Conservation (phyloP, 2,113 vertebrate genomes). For the Dipodomys stephensi region DNA sequence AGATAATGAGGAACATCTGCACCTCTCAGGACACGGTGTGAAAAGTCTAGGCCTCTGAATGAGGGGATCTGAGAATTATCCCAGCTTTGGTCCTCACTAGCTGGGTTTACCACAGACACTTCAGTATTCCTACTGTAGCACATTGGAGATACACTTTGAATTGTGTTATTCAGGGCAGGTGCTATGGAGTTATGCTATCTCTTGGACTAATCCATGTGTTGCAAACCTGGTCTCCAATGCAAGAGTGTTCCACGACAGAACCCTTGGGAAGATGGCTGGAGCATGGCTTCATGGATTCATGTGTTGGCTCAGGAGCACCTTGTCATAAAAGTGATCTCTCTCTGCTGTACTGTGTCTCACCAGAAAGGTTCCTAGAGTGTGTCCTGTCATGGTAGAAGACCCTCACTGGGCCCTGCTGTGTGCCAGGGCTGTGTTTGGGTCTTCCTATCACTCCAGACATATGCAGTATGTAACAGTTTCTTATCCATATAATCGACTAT, state of each 20-base stretch:
- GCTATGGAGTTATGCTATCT: no score
- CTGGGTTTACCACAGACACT: rapidly evolving
- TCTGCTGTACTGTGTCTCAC: no score
- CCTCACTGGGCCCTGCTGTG: no score
- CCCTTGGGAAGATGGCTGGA: no score
- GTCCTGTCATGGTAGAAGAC: background rate
- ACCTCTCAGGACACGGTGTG: background rate
- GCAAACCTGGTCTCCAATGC: rapidly evolving
- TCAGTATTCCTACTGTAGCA: background rate
- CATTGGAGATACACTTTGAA: background rate
- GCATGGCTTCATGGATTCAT: background rate
- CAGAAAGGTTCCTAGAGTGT: background rate
- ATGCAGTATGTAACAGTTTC: no score
- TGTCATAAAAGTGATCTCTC: no score
- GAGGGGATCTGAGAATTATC: no score
- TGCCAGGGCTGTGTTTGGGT: background rate
- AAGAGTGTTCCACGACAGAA: no score
- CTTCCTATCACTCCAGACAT: background rate
- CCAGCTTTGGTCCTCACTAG: background rate
- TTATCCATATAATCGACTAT: background rate
- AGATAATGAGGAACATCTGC: background rate
- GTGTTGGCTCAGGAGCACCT: no score
- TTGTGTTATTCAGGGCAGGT: background rate
- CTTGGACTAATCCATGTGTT: no score
- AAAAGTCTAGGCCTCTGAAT: background rate